A percentile compares a stretch with the other conserved stretches of the same genome.
Conservation (phyloP, 2,113 vertebrate genomes). For the Sialia sialis region DNA sequence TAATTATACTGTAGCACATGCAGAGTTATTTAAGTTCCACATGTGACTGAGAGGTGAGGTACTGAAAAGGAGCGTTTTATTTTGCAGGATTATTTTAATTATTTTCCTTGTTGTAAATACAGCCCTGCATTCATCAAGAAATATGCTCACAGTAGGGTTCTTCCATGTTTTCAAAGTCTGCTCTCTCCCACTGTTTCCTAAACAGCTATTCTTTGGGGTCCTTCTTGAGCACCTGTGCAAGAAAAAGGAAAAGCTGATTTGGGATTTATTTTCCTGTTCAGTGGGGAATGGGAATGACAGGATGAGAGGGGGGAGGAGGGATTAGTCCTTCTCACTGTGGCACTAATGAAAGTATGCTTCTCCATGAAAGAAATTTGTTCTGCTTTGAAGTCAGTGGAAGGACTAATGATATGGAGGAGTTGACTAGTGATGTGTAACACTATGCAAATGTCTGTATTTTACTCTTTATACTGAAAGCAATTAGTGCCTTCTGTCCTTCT, state of each 20-base stretch:
- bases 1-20: not conserved
- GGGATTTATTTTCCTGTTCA: not conserved
- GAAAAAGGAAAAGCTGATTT: not conserved
- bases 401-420: not conserved
- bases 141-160: not conserved
- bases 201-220: not conserved
- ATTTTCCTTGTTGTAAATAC: not conserved
- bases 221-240: not conserved
- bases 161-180: not conserved
- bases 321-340: not conserved
- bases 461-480: not conserved
- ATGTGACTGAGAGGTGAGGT: not conserved
- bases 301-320: not conserved
- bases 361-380: not conserved
- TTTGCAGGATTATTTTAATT: not conserved
- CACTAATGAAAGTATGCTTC: not conserved
- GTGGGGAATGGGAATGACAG: not conserved
- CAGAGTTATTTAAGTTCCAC: not conserved
- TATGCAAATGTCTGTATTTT: not conserved
- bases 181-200: not conserved
- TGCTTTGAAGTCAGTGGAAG: constrained; percentile 1
- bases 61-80: not conserved
- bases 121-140: not conserved
- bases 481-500: not conserved
- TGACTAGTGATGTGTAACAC: not conserved